Evolutionary conservation across 2,888 invertebrate genomes (phyloP).

Genomic region (Ectobius pallidus): DNA sequence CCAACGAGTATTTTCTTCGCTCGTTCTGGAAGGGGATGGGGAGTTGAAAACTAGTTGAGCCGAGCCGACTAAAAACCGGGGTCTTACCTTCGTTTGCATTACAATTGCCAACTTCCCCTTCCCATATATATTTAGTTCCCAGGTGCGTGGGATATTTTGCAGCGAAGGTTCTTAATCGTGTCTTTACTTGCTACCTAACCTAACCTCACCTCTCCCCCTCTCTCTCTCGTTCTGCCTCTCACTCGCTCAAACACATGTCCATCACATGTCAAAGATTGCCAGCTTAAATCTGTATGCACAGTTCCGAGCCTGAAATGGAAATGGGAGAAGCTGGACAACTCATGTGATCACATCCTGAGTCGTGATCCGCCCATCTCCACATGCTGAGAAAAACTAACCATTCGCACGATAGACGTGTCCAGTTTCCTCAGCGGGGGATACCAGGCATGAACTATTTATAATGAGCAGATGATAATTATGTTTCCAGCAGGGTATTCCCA

Average conservation of each 20-base stretch:
- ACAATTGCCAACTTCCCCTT: slow-evolving; percentile 32
- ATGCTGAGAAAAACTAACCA: neutral
- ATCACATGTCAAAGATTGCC: slow-evolving; percentile 31
- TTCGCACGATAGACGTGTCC: neutral
- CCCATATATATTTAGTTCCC: slow-evolving; percentile 21
- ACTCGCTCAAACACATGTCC: slow-evolving; percentile 25
- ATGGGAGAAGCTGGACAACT: neutral
- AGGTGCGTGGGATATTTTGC: slow-evolving; percentile 41
- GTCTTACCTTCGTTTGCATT: slow-evolving; percentile 40
- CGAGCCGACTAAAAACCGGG: slow-evolving; percentile 7
- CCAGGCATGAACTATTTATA: too few relatives aligned
- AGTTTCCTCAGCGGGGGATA: too few relatives aligned
- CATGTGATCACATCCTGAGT: neutral
- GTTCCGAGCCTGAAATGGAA: neutral
- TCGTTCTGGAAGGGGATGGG: too few relatives aligned
- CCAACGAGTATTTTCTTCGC: slow-evolving; percentile 21
- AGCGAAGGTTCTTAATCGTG: slow-evolving; percentile 16
- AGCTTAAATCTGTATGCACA: neutral
- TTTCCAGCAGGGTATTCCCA: too few relatives aligned
- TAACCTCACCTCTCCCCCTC: neutral
- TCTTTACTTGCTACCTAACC: neutral
- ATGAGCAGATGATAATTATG: too few relatives aligned
- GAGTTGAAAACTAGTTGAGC: slow-evolving; percentile 9
- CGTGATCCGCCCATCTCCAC: neutral
- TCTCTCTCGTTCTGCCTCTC: neutral